Base-by-base conservation (phyloP, 2,888 invertebrate species). In the Saturnia japonica region DNA sequence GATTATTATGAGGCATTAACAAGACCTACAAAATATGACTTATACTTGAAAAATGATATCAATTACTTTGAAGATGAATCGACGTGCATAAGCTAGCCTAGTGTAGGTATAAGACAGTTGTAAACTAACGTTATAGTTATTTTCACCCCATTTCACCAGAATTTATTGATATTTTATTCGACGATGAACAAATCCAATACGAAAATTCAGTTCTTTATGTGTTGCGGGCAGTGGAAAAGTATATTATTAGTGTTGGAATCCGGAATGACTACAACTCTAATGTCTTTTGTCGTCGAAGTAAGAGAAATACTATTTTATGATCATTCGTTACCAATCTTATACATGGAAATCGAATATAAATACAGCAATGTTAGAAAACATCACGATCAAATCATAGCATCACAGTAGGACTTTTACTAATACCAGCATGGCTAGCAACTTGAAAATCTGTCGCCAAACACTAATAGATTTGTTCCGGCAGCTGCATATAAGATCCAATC, bases 71-170 rank as follows among this genome's bases (percentile, higher is more conserved):
- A n/a, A 34, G 7, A 34, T 34, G 16, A 16, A 34, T 34, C 34
- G 4, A 62, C 14, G 11, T 64, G 16, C 19, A 64, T 7, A 28
- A 64, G 14, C 40, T 64, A 40, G 16, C 40, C 40, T 40, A 40
- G 40, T 64, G 40, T 64, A n/a, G n/a, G n/a, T n/a, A 64, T 64
- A 19, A 64, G 40, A 64, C n/a, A 9, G 40, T 64, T 64, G 11
- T 40, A 40, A 34, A 64, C 16, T 25, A 40, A 64, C 64, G 2
- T 64, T 40, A 40, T 64, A 8, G 64, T 64, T 8, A n/a, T 64
- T 64, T 64, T 40, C 64, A 64, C 64, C 12, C 64, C 40, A 64
- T 64, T 40, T 64, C 64, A 40, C n/a, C 34, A 11, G 40, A 9
- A 9, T 34, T 64, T 64, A 64, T 40, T 40, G 64, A n/a, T 6